These are phyloP conservation scores for Micromussa lordhowensis DNA, from an alignment of 92 coral and sea anemone species.

Conservation along the genomic window DNA sequence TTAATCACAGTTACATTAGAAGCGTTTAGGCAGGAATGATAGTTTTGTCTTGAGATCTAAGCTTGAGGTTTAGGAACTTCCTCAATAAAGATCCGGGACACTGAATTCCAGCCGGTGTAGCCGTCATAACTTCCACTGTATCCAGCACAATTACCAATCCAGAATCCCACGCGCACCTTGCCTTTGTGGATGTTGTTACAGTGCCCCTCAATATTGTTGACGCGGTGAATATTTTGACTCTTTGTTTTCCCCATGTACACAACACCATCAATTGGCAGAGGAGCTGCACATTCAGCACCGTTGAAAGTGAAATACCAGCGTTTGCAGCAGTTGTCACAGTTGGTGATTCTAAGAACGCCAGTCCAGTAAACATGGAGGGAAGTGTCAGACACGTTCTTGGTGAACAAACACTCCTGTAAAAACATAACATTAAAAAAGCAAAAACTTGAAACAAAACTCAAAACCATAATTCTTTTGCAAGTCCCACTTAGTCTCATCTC, in stretches of 20 bases:
- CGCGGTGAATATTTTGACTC: neutral
- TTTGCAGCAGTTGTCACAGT: neutral
- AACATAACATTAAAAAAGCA: neutral
- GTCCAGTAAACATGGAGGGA: slow-evolving; percentile 4
- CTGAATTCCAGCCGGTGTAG: neutral
- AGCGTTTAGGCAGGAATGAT: neutral
- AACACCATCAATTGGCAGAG: slow-evolving; percentile 42
- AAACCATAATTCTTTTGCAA: neutral
- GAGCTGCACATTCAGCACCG: slow-evolving; percentile 11
- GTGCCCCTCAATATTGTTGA: slow-evolving; percentile 4
- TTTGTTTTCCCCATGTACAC: slow-evolving; percentile 14
- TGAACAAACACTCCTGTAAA: neutral
- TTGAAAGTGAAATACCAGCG: slow-evolving; percentile 13
- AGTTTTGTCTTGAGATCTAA: neutral
- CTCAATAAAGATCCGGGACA: neutral
- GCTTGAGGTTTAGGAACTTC: slow-evolving; percentile 4
- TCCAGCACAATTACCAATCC: neutral
- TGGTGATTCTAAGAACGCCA: neutral
- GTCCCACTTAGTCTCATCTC: neutral
- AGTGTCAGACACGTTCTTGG: neutral
- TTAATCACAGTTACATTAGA: neutral
- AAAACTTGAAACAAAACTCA: neutral
- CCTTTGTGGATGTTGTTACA: neutral
- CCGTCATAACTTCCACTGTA: neutral
- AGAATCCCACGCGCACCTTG: slow-evolving; percentile 8